These are phyloP conservation scores for Campoplex nolae DNA, from an alignment of 2,888 invertebrate genomes.

Conservation along the genomic window DNA sequence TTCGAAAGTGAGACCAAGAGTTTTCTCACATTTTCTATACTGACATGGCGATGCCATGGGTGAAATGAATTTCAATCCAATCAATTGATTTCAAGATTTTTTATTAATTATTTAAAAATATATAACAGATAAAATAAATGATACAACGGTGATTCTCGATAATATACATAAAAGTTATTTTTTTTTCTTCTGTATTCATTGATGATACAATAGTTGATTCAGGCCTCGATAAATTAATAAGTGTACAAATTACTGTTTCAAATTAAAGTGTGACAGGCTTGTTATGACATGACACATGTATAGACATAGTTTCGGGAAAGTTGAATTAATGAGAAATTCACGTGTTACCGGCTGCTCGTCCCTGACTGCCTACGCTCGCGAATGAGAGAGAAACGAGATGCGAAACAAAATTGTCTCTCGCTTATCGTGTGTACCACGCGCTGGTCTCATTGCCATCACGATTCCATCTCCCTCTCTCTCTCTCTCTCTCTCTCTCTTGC, in stretches of 20 bases:
- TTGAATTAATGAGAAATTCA: conserved; percentile 62
- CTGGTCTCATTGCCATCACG: conserved; percentile 45
- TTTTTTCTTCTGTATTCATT: not conserved
- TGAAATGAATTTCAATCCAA: not conserved
- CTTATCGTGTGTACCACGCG: conserved; percentile 45
- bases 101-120: not conserved
- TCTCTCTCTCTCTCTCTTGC: not conserved
- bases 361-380: conserved; percentile 26
- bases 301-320: not conserved
- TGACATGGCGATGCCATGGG: not conserved
- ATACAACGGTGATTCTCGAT: not conserved
- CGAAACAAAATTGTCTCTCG: conserved; percentile 67
- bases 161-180: not conserved
- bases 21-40: no score
- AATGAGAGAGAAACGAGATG: conserved; percentile 62
- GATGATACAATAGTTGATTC: not conserved
- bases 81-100: not conserved
- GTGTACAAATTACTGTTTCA: conserved; percentile 29
- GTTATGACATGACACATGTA: not conserved
- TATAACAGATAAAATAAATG: not conserved
- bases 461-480: conserved; percentile 21
- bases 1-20: not conserved
- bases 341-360: conserved; percentile 42
- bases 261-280: conserved; percentile 48
- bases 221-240: conserved; percentile 30